Evolutionary conservation across 2,113 vertebrate genomes (phyloP).

Genomic region (Scophthalmus maximus): DNA sequence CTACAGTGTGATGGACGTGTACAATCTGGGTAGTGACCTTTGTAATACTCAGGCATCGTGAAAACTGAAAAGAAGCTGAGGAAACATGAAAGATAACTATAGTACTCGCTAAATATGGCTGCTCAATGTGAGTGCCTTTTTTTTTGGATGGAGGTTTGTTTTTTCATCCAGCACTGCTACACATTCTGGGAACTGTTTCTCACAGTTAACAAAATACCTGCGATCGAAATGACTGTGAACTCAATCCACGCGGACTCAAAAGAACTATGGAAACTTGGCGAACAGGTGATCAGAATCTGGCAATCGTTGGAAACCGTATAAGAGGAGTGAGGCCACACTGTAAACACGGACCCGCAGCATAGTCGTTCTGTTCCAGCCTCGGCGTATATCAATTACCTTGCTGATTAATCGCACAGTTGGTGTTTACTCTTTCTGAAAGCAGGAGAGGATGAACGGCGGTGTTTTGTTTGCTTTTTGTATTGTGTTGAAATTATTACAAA

Average conservation of each 20-base stretch:
- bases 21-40: too few species aligned
- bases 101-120: conserved; percentile 11
- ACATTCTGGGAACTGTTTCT: conserved; percentile 9
- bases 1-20: neutral
- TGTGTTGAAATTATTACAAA: too few species aligned
- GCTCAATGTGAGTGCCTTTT: conserved; percentile 6
- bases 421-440: conserved; percentile 49
- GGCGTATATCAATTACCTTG: conserved; percentile 38
- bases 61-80: conserved; percentile 20
- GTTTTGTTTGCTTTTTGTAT: neutral
- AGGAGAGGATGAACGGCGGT: conserved; percentile 25
- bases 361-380: conserved; percentile 42
- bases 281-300: too few species aligned
- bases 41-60: neutral
- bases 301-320: too few species aligned
- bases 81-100: neutral
- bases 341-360: conserved; percentile 55
- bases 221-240: conserved; percentile 49
- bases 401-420: conserved; percentile 64
- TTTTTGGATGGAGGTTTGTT: conserved; percentile 11
- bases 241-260: neutral
- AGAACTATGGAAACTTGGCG: conserved; percentile 9
- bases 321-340: conserved; percentile 17
- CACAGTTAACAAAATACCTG: conserved; percentile 20
- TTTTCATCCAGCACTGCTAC: neutral